Evolutionary conservation across 1,140 invertebrate species (phyloP).

Genomic region (Drosophila bocqueti): DNA sequence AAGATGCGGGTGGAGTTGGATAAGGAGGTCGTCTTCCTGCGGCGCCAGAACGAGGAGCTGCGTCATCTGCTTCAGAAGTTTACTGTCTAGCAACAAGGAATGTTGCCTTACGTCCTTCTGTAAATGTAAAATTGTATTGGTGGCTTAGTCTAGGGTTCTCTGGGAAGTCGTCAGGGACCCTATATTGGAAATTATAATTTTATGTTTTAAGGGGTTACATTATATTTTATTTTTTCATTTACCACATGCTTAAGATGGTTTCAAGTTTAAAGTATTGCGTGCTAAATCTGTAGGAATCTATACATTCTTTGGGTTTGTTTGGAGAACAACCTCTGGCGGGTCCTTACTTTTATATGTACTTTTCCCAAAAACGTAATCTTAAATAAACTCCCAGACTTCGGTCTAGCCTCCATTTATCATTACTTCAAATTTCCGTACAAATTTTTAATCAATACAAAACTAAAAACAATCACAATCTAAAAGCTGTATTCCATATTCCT

Average conservation of each 20-base stretch:
- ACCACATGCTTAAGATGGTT: neutral
- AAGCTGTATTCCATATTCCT: neutral
- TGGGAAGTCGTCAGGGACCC: no score
- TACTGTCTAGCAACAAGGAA: conserved; percentile 27
- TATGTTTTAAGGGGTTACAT: neutral
- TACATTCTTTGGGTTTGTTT: no score
- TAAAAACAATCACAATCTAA: neutral
- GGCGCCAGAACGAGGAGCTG: conserved; percentile 86
- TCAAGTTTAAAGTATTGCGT: neutral
- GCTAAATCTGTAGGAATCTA: neutral
- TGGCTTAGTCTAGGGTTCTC: neutral
- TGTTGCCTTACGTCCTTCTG: neutral
- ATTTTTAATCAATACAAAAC: neutral
- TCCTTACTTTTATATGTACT: neutral
- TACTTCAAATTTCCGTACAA: neutral
- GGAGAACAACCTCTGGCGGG: no score
- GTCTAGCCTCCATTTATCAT: neutral
- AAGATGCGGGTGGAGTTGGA: conserved; percentile 86
- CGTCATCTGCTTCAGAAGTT: conserved; percentile 85
- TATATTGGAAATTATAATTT: neutral
- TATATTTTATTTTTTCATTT: neutral
- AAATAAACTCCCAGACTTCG: neutral
- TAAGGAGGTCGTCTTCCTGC: conserved; percentile 85
- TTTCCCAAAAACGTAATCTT: neutral
- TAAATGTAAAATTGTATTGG: conserved; percentile 9